Evolutionary conservation across 1,140 invertebrate species (phyloP), one percentile per base, ranked within the genome.

Genomic region (Procambarus clarkii): DNA sequence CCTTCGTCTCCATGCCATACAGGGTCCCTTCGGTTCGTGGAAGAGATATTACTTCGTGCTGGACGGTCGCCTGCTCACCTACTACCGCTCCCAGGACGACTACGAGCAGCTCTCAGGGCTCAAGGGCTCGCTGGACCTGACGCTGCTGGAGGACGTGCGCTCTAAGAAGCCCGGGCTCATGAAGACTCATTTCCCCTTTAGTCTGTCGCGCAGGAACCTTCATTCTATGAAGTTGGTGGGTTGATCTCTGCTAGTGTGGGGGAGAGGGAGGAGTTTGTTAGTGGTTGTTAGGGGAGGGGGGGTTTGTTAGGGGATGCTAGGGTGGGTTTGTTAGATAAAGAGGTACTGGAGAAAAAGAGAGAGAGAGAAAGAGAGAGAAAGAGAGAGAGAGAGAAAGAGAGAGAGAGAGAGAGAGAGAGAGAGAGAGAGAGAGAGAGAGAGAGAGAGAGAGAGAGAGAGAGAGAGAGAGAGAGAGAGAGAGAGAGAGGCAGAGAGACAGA

Each of bases 11-110:
- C 34, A 34, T 34, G 34, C 34, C 2, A 4, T 7, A 54, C 87
- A 89, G 87, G 45, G 64, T 7, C 48, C 79, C 3, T 89, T 89
- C 80, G 50, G 24, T 8, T 50, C 60, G 1, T 89, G 87, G 87
- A 89, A 89, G 87, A 45, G 74, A 13, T 89, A 89, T 79, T 89
- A 83, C 79, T 89, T 80, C 48, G 46, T 83, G 64, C 64, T 89
- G 64, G 79, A 89, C 48, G 87, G 87, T 9, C 69, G 60, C 3
- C 87, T 81, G 18, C 87, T 89, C n/a, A 89, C 80, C 45, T 89
- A 89, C 87, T 89, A 89, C 80, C 44, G 69, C 2, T 83, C 87
- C 2, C 45, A 89, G 48, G 64, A 76, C 2, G 64, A 89, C 2
- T 83, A 89, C 69, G 87, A 64, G 18, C 83, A 64, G 2, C 50